Evolutionary conservation across 2,113 vertebrate genomes (phyloP).

Genomic region (Laticauda laticaudata): DNA sequence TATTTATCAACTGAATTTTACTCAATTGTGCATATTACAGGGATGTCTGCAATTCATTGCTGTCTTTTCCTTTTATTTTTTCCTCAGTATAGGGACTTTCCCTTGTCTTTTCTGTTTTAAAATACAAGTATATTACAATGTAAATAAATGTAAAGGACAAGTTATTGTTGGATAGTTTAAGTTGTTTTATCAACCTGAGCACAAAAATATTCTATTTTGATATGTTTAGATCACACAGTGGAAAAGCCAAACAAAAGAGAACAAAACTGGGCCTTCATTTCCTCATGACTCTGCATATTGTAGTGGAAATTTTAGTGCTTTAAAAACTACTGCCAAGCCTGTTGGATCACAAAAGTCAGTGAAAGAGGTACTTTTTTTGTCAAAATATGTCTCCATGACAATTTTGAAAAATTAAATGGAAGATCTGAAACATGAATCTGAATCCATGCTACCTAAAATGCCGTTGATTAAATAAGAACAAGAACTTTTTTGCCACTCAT

Average conservation of each 20-base stretch:
- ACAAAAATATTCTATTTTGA: neutral
- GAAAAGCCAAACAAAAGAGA: constrained; percentile 76
- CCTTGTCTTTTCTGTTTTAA: neutral
- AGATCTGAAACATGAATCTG: neutral
- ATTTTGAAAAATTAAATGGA: constrained; percentile 2
- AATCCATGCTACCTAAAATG: neutral
- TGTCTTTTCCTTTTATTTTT: neutral
- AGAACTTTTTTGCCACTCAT: neutral
- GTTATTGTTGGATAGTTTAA: neutral
- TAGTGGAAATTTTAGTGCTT: constrained; percentile 70
- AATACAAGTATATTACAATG: neutral
- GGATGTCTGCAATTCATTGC: neutral
- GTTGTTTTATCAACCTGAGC: neutral
- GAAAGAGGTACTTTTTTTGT: constrained; percentile 67
- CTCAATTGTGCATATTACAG: neutral
- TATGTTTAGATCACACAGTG: constrained; percentile 68
- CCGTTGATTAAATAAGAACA: neutral
- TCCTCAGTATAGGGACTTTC: neutral
- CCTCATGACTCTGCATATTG: constrained; percentile 63
- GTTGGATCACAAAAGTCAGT: constrained; percentile 63
- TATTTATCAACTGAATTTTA: neutral
- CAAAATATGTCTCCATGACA: neutral
- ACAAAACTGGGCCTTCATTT: constrained; percentile 67
- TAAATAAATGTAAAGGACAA: neutral
- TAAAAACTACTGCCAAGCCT: constrained; percentile 68